Base-by-base conservation (phyloP, 2,113 vertebrate genomes). In the Amia ocellicauda region DNA sequence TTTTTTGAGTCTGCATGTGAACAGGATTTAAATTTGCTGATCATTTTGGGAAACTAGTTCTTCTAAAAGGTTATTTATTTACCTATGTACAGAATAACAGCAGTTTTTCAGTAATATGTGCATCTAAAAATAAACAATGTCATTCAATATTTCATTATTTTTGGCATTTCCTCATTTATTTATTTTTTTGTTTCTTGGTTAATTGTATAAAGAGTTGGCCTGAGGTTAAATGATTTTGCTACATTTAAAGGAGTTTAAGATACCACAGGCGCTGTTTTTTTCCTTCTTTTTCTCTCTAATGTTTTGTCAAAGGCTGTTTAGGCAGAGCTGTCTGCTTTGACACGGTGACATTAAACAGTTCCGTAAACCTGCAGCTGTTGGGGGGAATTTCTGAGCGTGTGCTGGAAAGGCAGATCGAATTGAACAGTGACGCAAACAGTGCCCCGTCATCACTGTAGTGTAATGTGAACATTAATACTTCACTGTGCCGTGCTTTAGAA, bases 291-390 rank as follows among this genome's bases (percentile, higher is more conserved):
- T 55, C 16, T 29, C 51, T 24, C 19, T 23, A 23, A 13, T 23
- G 11, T 17, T 28, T 20, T 27, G 53, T 14, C 53, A 28, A 13
- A 4, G 53, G 27, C 24, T 55, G 53, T 55, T 55, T 55, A 16
- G 27, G 45, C n/a, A 26, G 53, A 55, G 53, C 53, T 55, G 24
- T 28, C 24, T 17, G 26, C 4, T 55, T 29, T 55, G 53, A 55
- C 53, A 14, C 14, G 45, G 45, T 47, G 45, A 47, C 16, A 13
- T 47, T 17, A 19, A 47, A 47, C 14, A 47, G 45, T 17, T 3
- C 45, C n/a, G 10, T 47, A n/a, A 17, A 17, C 45, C n/a, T 7
- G n/a, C n/a, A 4, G 2, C 13, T 16, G 45, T 47, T 4, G 5
- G 11, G 2, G 16, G 45, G 4, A 17, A 16, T 16, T 47, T 5